Conservation (phyloP, 2,113 vertebrate species). For the Corythornis cristatus region DNA sequence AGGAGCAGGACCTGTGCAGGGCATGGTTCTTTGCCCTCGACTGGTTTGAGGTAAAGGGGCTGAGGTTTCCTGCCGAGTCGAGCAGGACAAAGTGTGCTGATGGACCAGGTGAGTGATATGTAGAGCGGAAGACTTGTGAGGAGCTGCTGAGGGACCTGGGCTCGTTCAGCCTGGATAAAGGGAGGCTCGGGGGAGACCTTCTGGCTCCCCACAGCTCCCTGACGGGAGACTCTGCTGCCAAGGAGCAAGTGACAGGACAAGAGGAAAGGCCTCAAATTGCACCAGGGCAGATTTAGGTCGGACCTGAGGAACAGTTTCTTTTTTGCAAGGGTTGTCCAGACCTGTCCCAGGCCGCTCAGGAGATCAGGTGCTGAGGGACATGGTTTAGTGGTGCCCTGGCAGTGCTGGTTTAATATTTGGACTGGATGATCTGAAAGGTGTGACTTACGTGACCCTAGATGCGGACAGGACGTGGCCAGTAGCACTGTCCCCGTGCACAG, state of each 20-base stretch:
- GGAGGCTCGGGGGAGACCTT: no score
- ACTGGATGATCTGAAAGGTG: neutral
- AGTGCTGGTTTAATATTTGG: neutral
- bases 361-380: neutral
- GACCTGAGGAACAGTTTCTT: neutral
- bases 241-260: neutral
- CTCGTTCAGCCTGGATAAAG: no score
- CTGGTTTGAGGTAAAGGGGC: neutral
- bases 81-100: rapidly evolving
- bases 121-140: no score
- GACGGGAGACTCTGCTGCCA: neutral
- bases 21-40: neutral
- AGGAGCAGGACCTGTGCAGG: neutral
- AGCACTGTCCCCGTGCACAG: neutral
- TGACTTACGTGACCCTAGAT: rapidly evolving
- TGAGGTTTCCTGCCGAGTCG: neutral
- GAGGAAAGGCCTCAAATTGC: neutral
- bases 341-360: neutral
- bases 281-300: neutral
- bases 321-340: neutral
- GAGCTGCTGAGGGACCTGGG: no score
- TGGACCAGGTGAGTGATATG: neutral
- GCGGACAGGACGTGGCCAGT: neutral
- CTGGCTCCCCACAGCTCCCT: neutral
- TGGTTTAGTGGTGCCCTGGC: neutral